A percentile compares a stretch with the other conserved stretches of the same genome.
Evolutionary conservation across 92 coral and sea anemone species (phyloP).

Genomic region (Parazoanthus swiftii): DNA sequence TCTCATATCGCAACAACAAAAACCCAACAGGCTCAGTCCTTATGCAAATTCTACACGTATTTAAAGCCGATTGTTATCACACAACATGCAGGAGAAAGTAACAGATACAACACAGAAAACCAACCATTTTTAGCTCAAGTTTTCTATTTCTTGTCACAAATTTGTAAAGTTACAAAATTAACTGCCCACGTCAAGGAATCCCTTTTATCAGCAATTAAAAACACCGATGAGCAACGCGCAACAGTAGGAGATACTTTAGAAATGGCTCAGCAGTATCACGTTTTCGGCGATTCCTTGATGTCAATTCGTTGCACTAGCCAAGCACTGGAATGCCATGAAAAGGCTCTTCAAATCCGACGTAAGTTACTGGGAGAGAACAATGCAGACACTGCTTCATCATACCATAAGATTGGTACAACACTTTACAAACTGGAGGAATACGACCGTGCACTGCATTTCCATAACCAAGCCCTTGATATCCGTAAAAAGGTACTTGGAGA

Average conservation of each 20-base stretch:
- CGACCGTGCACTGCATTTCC: neutral
- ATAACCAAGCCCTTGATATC: neutral
- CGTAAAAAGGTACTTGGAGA: slow-evolving; percentile 4
- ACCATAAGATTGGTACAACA: neutral
- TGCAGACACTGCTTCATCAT: slow-evolving; percentile 30
- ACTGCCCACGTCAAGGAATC: neutral
- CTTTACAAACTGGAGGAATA: no score
- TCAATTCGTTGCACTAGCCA: neutral
- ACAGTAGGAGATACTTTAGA: slow-evolving; percentile 2
- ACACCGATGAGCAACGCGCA: neutral
- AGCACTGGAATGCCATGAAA: neutral
- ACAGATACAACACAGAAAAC: neutral
- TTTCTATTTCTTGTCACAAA: neutral
- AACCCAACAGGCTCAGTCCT: neutral
- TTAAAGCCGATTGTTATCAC: neutral
- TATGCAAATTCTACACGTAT: neutral
- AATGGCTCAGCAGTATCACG: neutral
- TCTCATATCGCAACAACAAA: neutral
- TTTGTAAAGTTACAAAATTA: neutral
- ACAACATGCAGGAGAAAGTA: neutral
- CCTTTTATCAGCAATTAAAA: neutral
- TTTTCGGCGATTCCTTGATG: neutral
- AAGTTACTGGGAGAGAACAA: neutral
- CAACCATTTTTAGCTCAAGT: neutral
- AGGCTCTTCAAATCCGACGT: slow-evolving; percentile 15